Evolutionary conservation across 2,113 vertebrate genomes (phyloP).

Genomic region (Calidris pygmaea): DNA sequence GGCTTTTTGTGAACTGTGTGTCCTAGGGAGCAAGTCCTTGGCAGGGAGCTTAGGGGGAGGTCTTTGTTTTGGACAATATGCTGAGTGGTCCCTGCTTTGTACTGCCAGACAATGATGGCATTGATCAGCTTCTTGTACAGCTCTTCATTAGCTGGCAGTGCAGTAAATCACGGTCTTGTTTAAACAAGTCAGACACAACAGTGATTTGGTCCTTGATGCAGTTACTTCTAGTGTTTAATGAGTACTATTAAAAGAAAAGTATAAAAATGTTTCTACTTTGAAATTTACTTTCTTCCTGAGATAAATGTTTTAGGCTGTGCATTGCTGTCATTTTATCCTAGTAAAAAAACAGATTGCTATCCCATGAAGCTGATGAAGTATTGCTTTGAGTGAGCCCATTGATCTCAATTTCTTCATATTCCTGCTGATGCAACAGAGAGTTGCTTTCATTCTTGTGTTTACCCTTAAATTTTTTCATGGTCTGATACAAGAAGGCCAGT

Average conservation of each 20-base stretch:
- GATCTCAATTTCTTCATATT: background rate
- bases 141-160: constrained; percentile 61
- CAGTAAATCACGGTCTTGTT: constrained; percentile 54
- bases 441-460: background rate
- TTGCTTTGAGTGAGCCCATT: background rate
- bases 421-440: background rate
- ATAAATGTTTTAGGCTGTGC: background rate
- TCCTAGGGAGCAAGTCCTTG: background rate
- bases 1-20: background rate
- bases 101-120: constrained; percentile 30
- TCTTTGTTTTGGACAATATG: constrained; percentile 51
- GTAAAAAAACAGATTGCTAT: background rate
- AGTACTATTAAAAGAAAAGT: background rate
- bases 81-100: constrained; percentile 42
- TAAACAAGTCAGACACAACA: constrained; percentile 52
- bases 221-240: constrained; percentile 15
- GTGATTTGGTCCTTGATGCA: background rate
- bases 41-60: background rate
- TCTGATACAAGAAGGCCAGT: background rate
- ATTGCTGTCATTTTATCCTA: background rate
- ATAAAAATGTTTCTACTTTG: background rate
- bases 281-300: background rate
- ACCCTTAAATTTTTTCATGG: background rate
- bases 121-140: constrained; percentile 53
- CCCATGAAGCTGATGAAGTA: background rate